phyloP scores from a whole-genome alignment of 2,888 invertebrate genomes.

The Coenonympha glycerion region DNA sequence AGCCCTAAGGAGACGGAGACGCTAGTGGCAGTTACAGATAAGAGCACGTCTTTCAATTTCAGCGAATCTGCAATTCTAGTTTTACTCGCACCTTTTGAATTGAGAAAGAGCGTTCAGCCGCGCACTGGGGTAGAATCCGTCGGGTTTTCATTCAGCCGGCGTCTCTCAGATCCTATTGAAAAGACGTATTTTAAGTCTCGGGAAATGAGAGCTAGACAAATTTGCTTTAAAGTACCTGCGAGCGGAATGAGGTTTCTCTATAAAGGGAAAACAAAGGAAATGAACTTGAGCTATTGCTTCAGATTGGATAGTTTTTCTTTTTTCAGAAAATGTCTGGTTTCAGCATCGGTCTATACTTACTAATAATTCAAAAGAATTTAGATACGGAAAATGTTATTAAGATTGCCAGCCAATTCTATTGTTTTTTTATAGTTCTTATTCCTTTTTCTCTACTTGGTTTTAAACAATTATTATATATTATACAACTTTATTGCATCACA shows the following conservation, averaged over 20 bases:
- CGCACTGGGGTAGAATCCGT: neutral
- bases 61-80: constrained; percentile 1
- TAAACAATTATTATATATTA: no score
- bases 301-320: no score
- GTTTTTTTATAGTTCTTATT: no score
- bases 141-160: neutral
- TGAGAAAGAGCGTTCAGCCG: constrained; percentile 2
- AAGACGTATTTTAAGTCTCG: constrained; percentile 1
- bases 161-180: constrained; percentile 1
- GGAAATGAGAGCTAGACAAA: neutral
- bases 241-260: no score
- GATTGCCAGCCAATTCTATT: no score
- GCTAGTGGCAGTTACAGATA: neutral
- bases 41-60: constrained; percentile 4
- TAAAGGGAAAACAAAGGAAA: neutral
- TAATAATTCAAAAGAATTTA: no score
- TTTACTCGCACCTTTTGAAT: constrained; percentile 2
- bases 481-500: no score
- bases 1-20: neutral
- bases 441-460: no score
- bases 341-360: no score
- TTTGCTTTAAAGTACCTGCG: neutral
- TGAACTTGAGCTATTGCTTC: no score
- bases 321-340: no score
- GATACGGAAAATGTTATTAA: no score